phyloP scores from a whole-genome alignment of 2,113 vertebrate species.

The Caranx melampygus region DNA sequence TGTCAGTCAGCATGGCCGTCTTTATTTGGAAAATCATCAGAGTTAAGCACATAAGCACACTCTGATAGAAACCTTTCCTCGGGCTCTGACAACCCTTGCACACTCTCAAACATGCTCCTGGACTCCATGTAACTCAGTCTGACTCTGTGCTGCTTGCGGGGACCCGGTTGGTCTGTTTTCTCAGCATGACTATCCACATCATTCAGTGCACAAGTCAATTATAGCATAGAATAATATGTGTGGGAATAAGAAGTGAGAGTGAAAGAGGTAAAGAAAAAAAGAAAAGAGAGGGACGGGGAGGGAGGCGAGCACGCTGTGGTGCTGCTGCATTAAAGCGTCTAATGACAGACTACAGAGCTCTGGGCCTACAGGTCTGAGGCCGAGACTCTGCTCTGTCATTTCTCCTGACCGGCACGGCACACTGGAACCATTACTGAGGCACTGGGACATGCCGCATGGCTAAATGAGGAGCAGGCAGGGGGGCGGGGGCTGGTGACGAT shows the following conservation, averaged over 20 bases:
- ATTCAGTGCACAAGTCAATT: conserved; percentile 51
- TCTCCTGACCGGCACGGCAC: conserved; percentile 67
- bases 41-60: background rate
- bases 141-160: conserved; percentile 20
- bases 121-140: conserved; percentile 20
- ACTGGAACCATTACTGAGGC: conserved; percentile 73
- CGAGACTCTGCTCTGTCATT: conserved; percentile 77
- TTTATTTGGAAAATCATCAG: conserved; percentile 16
- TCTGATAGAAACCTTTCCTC: background rate
- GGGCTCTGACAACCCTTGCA: background rate
- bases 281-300: conserved; percentile 26
- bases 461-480: conserved; percentile 66
- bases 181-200: conserved; percentile 49
- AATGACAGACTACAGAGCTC: conserved; percentile 80
- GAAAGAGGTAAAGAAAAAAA: conserved; percentile 48
- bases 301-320: conserved; percentile 57
- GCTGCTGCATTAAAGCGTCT: conserved; percentile 74
- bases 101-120: conserved; percentile 21
- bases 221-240: conserved; percentile 56
- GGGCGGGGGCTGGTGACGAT: conserved; percentile 14
- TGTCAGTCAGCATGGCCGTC: conserved; percentile 12
- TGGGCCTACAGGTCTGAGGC: conserved; percentile 75
- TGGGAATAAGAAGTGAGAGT: conserved; percentile 70
- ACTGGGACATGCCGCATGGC: conserved; percentile 54
- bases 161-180: conserved; percentile 21